phyloP scores from a whole-genome alignment of 2,113 vertebrate genomes.

The Gambusia affinis region DNA sequence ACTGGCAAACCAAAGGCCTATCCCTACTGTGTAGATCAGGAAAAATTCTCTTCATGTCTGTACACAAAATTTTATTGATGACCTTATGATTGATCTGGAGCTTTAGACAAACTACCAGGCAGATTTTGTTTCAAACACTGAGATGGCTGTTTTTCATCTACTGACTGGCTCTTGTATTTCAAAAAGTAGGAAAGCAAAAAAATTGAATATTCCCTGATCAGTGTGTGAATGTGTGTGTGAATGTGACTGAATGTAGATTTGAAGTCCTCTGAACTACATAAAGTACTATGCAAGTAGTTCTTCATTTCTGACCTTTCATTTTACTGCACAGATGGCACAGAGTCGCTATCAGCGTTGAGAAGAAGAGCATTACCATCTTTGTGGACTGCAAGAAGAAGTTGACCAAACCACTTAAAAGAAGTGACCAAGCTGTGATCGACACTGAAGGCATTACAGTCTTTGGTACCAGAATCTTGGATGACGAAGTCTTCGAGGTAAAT shows the following conservation, averaged over 20 bases:
- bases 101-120: neutral
- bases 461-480: slow-evolving; percentile 95
- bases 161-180: neutral
- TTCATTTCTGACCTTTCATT: slow-evolving; percentile 6
- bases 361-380: slow-evolving; percentile 94
- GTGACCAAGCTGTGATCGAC: slow-evolving; percentile 86
- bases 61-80: neutral
- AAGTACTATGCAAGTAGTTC: too few species aligned
- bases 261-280: too few species aligned
- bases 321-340: slow-evolving; percentile 90
- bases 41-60: neutral
- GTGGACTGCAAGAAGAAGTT: slow-evolving; percentile 96
- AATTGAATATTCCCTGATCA: neutral
- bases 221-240: too few species aligned
- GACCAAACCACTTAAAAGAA: slow-evolving; percentile 87
- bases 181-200: neutral
- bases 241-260: too few species aligned
- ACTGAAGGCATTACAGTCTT: slow-evolving; percentile 95
- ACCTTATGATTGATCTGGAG: neutral
- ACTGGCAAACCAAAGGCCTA: neutral
- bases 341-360: slow-evolving; percentile 96
- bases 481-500: slow-evolving; percentile 96
- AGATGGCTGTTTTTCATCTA: neutral
- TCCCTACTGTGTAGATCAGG: neutral
- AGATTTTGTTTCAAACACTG: neutral